Evolutionary conservation across 2,797 vertebrate species (phyloP).

Genomic region (Ficedula albicollis): DNA sequence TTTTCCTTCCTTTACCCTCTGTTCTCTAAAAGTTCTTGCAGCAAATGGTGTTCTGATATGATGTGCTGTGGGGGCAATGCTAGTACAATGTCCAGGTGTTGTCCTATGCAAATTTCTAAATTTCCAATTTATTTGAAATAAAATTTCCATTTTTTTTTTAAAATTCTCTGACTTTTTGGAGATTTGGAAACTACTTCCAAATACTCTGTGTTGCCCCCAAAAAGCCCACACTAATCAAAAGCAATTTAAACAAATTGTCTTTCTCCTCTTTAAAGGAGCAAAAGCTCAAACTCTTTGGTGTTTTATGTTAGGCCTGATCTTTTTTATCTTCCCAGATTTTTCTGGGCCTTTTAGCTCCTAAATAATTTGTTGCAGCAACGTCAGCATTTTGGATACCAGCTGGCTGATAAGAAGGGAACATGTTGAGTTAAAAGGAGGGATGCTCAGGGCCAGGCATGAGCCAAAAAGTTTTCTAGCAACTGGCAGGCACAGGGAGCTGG

Average conservation of each 20-base stretch:
- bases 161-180: too few species aligned
- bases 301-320: neutral
- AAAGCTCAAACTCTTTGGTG: neutral
- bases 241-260: neutral
- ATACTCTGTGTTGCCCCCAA: neutral
- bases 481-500: neutral
- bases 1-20: neutral
- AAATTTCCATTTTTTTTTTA: too few species aligned
- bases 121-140: too few species aligned
- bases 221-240: conserved; percentile 11
- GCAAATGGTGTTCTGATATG: neutral
- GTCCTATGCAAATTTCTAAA: neutral
- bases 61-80: neutral
- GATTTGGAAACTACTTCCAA: neutral
- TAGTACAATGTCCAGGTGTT: neutral
- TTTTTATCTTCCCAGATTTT: neutral
- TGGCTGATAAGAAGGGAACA: neutral
- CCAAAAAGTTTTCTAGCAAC: conserved; percentile 61
- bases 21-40: neutral
- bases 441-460: neutral
- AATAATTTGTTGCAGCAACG: neutral
- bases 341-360: neutral
- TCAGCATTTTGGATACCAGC: conserved; percentile 28
- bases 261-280: neutral
- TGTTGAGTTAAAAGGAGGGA: neutral